Evolutionary conservation across 1,140 invertebrate species (phyloP).

Genomic region (Akabosia matsudoensis): DNA sequence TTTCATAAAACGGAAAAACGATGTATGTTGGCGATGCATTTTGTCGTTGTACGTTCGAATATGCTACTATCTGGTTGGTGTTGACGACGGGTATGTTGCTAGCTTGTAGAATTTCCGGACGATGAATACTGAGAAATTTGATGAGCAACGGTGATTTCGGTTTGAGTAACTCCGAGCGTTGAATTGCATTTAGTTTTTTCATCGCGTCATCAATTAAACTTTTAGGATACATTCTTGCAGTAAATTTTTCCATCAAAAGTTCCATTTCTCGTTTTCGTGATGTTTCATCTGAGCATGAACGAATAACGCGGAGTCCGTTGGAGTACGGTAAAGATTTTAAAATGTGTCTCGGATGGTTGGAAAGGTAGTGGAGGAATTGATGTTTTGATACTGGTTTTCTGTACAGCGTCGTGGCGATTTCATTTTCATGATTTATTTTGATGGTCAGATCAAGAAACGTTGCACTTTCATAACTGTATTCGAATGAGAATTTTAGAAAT

Average conservation of each 20-base stretch:
- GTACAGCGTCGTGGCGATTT: not conserved
- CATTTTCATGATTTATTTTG: not conserved
- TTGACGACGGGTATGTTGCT: too few relatives aligned
- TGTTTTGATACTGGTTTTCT: not conserved
- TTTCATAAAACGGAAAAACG: too few relatives aligned
- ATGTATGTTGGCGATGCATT: too few relatives aligned
- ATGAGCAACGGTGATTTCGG: not conserved
- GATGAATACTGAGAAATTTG: not conserved
- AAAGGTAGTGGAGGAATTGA: not conserved
- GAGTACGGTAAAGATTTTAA: not conserved
- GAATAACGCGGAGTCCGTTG: not conserved
- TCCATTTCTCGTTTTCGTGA: not conserved
- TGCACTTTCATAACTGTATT: not conserved
- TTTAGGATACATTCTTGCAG: not conserved
- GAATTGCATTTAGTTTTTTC: not conserved
- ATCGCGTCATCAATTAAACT: not conserved
- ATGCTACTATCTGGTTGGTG: too few relatives aligned
- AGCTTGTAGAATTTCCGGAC: not conserved
- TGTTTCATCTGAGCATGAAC: not conserved
- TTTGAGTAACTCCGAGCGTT: not conserved
- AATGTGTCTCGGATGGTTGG: not conserved
- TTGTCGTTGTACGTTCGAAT: too few relatives aligned
- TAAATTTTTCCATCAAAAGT: not conserved
- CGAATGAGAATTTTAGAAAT: not conserved
- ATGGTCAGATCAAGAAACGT: constrained; percentile 7